Base-by-base conservation (phyloP, 2,797 vertebrate genomes). In the Tapirus indicus region DNA sequence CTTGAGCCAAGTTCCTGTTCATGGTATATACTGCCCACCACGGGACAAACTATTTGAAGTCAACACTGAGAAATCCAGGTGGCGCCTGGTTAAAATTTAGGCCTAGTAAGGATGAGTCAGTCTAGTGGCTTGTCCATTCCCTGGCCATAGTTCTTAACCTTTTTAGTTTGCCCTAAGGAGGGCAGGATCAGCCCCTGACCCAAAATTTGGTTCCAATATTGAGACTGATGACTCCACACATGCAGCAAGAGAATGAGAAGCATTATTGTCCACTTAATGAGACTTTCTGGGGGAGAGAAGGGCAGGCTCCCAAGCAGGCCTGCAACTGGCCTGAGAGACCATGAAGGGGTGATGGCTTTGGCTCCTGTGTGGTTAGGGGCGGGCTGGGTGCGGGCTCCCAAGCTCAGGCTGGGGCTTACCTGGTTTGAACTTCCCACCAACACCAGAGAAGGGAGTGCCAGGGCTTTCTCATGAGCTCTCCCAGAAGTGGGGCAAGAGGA, bases 21-120 rank as follows among this genome's bases (percentile, higher is more conserved):
- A 5, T 11, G 18, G 47, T 4, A 3, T 27, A 20, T 0, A 4
- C 0, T 60, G 66, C 49, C 13, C 35, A 78, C 10, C n/a, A 47
- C 32, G 14, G 87, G 32, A 35, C 9, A 1, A 58, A 84, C 47
- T 5, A 10, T 44, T 41, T 47, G n/a, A 91, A 41, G 25, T 16
- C 74, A 7, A 54, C 23, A 0, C 8, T 6, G 77, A 38, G 38
- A 38, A 38, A 38, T 38, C 38, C 38, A 38, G 38, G 38, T 38
- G 38, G 38, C 38, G 38, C 38, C 38, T 38, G 38, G 38, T 38
- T 38, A 38, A 38, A 38, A 38, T 38, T 38, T 38, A 38, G 38
- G 38, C 38, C 23, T 35, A 35, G 21, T 4, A 27, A 47, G 38
- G 58, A 3, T 1, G 23, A 49, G 49, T 58, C 75, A 84, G 6